Evolutionary conservation across 2,797 vertebrate genomes (phyloP).

Genomic region (Myiotriccus ornatus): DNA sequence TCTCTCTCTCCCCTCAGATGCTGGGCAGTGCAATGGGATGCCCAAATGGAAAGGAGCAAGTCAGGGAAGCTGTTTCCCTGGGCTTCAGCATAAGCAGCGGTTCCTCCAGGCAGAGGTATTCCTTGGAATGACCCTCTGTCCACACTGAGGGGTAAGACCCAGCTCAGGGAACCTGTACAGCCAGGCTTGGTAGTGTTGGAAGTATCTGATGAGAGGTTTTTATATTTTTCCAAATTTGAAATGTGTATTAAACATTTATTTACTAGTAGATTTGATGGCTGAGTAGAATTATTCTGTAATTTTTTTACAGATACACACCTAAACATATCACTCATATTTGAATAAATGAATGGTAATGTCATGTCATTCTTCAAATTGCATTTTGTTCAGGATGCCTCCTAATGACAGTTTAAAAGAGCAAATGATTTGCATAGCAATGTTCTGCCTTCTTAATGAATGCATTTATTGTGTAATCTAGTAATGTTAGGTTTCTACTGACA

Average conservation of each 20-base stretch:
- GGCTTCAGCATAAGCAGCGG: background rate
- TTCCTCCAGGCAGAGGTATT: background rate
- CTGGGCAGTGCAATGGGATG: background rate
- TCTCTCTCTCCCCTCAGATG: background rate
- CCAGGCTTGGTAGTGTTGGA: background rate
- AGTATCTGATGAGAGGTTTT: background rate
- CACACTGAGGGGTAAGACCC: background rate
- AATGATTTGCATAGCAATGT: conserved; percentile 44
- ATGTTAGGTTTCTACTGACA: conserved; percentile 49
- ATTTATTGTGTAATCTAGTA: conserved; percentile 55
- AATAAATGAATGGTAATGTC: conserved; percentile 36
- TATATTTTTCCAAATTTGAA: background rate
- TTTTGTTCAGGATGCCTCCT: conserved; percentile 34
- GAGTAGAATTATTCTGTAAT: background rate
- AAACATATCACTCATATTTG: background rate
- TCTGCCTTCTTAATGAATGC: conserved; percentile 53
- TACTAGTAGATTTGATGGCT: background rate
- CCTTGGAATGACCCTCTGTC: background rate
- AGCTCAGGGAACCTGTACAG: background rate
- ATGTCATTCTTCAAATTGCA: background rate
- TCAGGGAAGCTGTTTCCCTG: background rate
- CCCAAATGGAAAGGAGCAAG: background rate
- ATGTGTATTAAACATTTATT: background rate
- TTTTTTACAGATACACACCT: background rate
- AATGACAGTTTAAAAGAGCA: conserved; percentile 44